Conservation (phyloP, 2,797 vertebrate species). For the Micrastur ruficollis region DNA sequence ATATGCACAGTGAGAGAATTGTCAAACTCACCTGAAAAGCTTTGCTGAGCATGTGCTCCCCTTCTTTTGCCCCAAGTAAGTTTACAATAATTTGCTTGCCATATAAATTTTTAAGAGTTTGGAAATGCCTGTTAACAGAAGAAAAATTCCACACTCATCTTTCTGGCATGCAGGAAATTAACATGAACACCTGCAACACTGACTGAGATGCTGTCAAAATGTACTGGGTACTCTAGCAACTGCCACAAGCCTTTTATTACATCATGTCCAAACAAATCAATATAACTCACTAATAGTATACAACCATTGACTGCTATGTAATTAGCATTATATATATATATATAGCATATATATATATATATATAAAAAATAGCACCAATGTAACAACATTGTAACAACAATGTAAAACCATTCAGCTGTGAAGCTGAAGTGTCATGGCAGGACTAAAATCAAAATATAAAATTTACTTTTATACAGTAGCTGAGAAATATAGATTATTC, state of each 20-base stretch:
- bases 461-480: not conserved
- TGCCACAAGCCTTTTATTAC: not conserved
- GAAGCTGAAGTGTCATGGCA: not conserved
- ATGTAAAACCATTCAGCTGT: not conserved
- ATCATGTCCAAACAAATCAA: not conserved
- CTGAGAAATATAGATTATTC: not conserved
- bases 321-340: too few species aligned
- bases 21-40: slow-evolving; percentile 89
- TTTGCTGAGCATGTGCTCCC: slow-evolving; percentile 98
- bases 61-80: slow-evolving; percentile 95
- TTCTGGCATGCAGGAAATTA: not conserved
- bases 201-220: not conserved
- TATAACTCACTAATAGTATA: not conserved
- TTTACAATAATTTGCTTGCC: slow-evolving; percentile 97
- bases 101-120: slow-evolving; percentile 89
- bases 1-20: not conserved
- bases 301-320: not conserved
- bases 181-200: not conserved
- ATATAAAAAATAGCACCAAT: not conserved
- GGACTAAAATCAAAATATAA: not conserved
- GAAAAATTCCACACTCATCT: not conserved
- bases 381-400: not conserved
- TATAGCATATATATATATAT: too few species aligned
- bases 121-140: slow-evolving; percentile 86
- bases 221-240: not conserved